Evolutionary conservation across 1,140 invertebrate genomes (phyloP), one percentile per base, ranked within the genome.

Genomic region (Zaprionus nigranus): DNA sequence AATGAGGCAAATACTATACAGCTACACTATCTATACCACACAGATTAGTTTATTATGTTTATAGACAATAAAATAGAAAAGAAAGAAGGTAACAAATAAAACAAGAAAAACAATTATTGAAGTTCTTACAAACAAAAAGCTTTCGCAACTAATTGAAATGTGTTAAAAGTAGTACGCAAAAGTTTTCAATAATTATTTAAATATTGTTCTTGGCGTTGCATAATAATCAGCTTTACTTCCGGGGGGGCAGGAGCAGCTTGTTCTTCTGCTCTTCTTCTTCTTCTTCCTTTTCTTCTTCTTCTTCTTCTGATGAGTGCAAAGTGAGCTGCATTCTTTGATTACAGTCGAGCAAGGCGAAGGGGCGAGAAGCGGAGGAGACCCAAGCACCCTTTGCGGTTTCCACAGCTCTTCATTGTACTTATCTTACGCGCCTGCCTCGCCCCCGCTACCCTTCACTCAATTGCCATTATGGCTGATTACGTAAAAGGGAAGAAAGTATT

Each of bases 401-500:
- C 38, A 2, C 40, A 34, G 30, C 40, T 13, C 36, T 38, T 38
- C 36, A 38, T 5, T 38, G 13, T 15, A 13, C 36, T 38, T 38
- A 38, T 38, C 36, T 38, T 38, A 4, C 36, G 12, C 5, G 36
- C 36, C 36, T 15, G 12, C 38, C 38, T n/a, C 15, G 5, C 7
- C 17, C n/a, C 5, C 17, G 2, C 6, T 46, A 7, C 40, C 6
- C 40, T 46, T 7, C 40, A 17, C 46, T 24, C 46, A 13, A 51
- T 24, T 51, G 46, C 46, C 46, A 51, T 51, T 51, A 22, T 24
- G 17, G 46, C 20, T 51, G 46, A 51, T 51, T 51, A 24, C 22
- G 46, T 51, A 12, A 24, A 51, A 64, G 36, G 49, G n/a, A 63
- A 49, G 28, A 62, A 34, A 34, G 28, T 34, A 60, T 62, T 34